Evolutionary conservation across 2,797 vertebrate genomes (phyloP).

Genomic region (Hydrocynus forskahlii): DNA sequence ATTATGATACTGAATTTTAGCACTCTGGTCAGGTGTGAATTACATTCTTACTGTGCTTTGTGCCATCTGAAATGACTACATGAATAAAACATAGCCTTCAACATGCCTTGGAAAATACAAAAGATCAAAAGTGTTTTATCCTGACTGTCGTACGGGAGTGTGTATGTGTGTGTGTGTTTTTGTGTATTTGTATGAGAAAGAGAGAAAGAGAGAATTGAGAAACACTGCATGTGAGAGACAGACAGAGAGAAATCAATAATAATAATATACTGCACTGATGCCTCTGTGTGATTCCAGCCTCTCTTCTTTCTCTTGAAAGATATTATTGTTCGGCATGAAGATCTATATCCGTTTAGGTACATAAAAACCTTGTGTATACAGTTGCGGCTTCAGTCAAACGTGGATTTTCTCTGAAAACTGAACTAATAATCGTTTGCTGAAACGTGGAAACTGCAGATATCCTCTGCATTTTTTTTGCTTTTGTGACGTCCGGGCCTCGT

Average conservation of each 20-base stretch:
- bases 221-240: background rate
- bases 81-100: conserved; percentile 40
- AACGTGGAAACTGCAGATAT: too few relatives aligned
- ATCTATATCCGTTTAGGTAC: background rate
- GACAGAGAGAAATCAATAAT: background rate
- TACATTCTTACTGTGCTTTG: background rate
- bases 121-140: conserved; percentile 20
- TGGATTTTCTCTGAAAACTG: too few relatives aligned
- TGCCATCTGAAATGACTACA: conserved; percentile 37
- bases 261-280: background rate
- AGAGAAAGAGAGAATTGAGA: background rate
- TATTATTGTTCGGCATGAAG: background rate
- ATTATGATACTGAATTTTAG: background rate
- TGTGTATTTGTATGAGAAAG: background rate
- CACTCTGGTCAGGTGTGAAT: background rate
- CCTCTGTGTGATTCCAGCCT: background rate
- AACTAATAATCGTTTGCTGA: too few relatives aligned
- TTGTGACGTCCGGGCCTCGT: too few relatives aligned
- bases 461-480: too few relatives aligned
- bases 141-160: background rate
- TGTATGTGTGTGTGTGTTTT: background rate
- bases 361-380: too few relatives aligned
- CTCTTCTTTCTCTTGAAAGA: background rate
- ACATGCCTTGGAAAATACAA: conserved; percentile 18
- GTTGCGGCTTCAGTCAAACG: too few relatives aligned